phyloP scores from a whole-genome alignment of 2,888 invertebrate genomes.

The Megaustenia siamemsis region DNA sequence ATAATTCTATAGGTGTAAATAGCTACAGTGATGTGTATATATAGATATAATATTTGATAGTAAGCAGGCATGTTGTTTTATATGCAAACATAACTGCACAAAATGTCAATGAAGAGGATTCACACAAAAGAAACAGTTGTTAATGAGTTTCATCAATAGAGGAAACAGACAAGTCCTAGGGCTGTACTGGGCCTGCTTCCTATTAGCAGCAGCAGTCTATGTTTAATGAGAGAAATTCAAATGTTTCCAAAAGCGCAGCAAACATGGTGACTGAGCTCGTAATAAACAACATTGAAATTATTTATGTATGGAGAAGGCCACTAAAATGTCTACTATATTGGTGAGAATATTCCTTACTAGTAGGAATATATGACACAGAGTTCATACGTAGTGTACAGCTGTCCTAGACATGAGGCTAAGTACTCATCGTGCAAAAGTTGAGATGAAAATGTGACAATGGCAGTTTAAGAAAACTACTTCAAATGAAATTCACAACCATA shows the following conservation, averaged over 20 bases:
- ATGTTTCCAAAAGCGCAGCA: background rate
- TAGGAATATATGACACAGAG: background rate
- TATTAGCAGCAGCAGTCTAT: background rate
- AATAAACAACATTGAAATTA: background rate
- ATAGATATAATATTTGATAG: slow-evolving; percentile 41
- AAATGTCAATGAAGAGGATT: too few species aligned
- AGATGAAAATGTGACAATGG: slow-evolving; percentile 18
- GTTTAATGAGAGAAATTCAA: background rate
- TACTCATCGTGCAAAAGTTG: background rate
- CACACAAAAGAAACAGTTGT: too few species aligned
- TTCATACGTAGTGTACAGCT: background rate
- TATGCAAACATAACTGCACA: background rate
- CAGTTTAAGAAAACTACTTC: slow-evolving; percentile 2
- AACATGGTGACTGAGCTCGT: background rate
- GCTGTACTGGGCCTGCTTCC: background rate
- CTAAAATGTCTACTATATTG: background rate
- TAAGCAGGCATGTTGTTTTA: slow-evolving; percentile 38
- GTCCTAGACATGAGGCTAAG: slow-evolving; percentile 14
- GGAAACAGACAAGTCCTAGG: too few species aligned
- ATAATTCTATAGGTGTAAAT: slow-evolving; percentile 42
- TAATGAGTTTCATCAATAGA: too few species aligned
- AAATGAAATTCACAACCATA: slow-evolving; percentile 54
- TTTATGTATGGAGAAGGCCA: background rate
- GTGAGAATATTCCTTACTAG: background rate
- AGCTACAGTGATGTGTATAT: slow-evolving; percentile 42